Evolutionary conservation across 2,797 vertebrate genomes (phyloP).

Genomic region (Pyrocephalus nanus): DNA sequence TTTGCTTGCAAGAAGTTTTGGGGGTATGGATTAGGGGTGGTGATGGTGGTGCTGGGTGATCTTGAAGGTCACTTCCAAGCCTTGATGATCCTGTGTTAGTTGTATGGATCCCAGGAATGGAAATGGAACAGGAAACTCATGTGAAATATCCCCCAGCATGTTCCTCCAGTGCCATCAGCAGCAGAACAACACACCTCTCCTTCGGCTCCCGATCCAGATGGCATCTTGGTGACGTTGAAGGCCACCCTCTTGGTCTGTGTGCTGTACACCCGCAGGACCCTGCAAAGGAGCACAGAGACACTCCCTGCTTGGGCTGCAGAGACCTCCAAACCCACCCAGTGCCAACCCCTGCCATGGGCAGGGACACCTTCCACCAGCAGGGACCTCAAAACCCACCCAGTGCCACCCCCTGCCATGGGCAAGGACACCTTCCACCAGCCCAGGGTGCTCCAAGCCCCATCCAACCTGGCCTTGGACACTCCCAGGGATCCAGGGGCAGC

Average conservation of each 20-base stretch:
- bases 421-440: background rate
- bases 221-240: slow-evolving; percentile 93
- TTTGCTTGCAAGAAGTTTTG: background rate
- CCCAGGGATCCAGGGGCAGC: background rate
- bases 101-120: fast-evolving
- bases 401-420: background rate
- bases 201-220: slow-evolving; percentile 81
- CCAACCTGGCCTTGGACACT: background rate
- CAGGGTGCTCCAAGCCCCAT: background rate
- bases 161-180: background rate
- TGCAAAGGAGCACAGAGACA: slow-evolving; percentile 8
- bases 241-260: slow-evolving; percentile 91
- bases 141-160: background rate
- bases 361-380: background rate
- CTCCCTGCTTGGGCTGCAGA: background rate
- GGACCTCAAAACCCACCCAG: fast-evolving
- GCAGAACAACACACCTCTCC: slow-evolving; percentile 84
- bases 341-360: background rate
- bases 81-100: background rate
- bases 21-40: background rate
- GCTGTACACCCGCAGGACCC: slow-evolving; percentile 91
- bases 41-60: background rate
- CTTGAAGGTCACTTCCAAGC: background rate
- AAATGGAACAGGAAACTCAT: background rate
- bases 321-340: fast-evolving